Base-by-base conservation (phyloP, 2,113 vertebrate genomes). In the Stegostoma tigrinum region DNA sequence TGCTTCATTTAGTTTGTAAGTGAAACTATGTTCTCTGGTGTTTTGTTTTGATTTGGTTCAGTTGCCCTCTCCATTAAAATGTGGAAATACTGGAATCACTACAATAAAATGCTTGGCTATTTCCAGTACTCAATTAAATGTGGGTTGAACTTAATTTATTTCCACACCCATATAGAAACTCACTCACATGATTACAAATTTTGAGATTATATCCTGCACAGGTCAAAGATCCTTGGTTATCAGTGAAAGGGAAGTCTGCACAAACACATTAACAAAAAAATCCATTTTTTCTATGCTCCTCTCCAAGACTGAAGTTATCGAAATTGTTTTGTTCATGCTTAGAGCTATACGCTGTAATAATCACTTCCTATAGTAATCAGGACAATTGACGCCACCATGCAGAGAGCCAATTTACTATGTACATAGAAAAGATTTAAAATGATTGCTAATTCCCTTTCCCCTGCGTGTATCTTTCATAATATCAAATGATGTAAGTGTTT, bases 21-120 rank as follows among this genome's bases (percentile, higher is more conserved):
- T 83, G 38, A 83, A 72, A 83, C 80, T 23, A 42, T 90, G 27
- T 61, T 90, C 52, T 10, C 52, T 90, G 12, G 48, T 61, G 34
- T 61, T 90, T 90, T 90, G 87, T 61, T 90, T 90, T 90, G 87
- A 83, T 83, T 83, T 45, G 38, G 52, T 90, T 90, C n/a, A 61
- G 30, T 55, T 64, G 14, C 55, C 12, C 15, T 90, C 87, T 6
- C 55, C 27, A 90, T 55, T 61, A 61, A 90, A n/a, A 90, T 64
- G 87, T 90, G 87, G 87, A 90, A 90, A 90, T 90, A 90, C 87
- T 90, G 87, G 87, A 61, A 64, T 61, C 87, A 61, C 87, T 61
- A 90, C 52, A 64, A 34, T 90, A 34, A 90, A 90, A 55, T 55
- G 61, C 12, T n/a, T 90, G 52, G 5, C 87, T 90, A 90, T 90